These are phyloP conservation scores for Python bivittatus DNA, from an alignment of 2,113 vertebrate genomes.

Conservation along the genomic window DNA sequence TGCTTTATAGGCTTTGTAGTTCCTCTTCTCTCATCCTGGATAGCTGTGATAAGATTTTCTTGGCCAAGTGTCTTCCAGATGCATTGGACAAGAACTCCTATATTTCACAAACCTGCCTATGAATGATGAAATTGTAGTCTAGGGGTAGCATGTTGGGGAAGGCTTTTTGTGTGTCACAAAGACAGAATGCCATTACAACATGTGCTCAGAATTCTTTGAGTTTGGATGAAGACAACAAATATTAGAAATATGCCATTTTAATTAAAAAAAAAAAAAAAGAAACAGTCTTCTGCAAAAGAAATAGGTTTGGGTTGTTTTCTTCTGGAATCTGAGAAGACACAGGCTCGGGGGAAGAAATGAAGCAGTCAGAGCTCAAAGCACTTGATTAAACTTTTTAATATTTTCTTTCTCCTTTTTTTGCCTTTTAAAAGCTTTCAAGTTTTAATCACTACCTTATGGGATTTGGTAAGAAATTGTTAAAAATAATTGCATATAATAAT, in stretches of 20 bases:
- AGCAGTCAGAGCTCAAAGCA: conserved; percentile 44
- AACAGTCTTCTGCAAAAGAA: conserved; percentile 22
- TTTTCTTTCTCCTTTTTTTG: conserved; percentile 48
- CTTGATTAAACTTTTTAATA: conserved; percentile 52
- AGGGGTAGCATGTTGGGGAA: neutral
- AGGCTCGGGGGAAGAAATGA: conserved; percentile 24
- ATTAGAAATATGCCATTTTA: conserved; percentile 37
- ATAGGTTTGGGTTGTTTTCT: conserved; percentile 16
- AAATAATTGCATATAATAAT: conserved; percentile 53
- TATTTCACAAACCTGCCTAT: neutral
- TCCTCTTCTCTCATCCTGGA: neutral
- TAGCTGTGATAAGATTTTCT: neutral
- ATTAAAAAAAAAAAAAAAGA: conserved; percentile 38
- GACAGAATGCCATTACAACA: conserved; percentile 22
- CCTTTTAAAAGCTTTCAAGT: conserved; percentile 65
- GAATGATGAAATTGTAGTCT: neutral
- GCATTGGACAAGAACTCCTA: neutral
- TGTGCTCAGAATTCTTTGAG: neutral
- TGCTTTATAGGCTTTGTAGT: neutral
- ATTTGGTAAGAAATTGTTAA: conserved; percentile 57
- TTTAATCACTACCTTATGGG: conserved; percentile 60
- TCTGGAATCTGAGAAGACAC: conserved; percentile 48
- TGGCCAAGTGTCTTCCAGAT: neutral
- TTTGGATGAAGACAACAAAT: neutral
- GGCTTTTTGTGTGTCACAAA: neutral